Percentiles rank a stretch among this genome's conserved stretches.
Conservation (phyloP, 2,113 vertebrate genomes). For the Colistium nudipinnis region DNA sequence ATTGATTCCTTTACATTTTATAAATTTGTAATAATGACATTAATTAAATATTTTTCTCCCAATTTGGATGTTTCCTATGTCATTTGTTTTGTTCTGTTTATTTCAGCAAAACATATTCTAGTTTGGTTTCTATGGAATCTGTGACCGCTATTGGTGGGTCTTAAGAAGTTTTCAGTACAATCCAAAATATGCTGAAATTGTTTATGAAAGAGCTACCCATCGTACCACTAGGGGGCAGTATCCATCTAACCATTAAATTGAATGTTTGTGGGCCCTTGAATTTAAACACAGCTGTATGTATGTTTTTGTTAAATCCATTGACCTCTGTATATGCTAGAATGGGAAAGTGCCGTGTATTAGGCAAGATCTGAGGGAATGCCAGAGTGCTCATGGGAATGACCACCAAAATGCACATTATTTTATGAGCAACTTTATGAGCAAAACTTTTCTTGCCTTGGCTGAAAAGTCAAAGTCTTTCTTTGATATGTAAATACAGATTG, state of each 20-base stretch:
- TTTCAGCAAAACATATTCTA: no score
- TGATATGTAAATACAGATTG: background rate
- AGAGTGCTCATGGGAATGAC: conserved; percentile 59
- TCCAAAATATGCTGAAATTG: no score
- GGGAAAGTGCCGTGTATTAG: conserved; percentile 44
- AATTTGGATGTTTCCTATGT: conserved; percentile 30
- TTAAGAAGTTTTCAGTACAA: no score
- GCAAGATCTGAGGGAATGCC: conserved; percentile 75
- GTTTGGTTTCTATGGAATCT: no score
- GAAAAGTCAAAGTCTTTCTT: background rate
- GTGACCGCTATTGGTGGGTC: no score
- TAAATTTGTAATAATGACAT: conserved; percentile 75
- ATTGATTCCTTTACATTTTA: conserved; percentile 71
- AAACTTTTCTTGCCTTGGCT: no score
- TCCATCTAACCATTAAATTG: background rate
- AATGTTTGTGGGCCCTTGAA: conserved; percentile 13
- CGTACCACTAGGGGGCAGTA: conserved; percentile 56
- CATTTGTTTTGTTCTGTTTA: background rate
- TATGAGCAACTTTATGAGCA: conserved; percentile 26
- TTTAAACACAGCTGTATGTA: conserved; percentile 53
- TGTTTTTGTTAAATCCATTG: conserved; percentile 71
- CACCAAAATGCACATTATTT: conserved; percentile 47
- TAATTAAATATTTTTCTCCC: conserved; percentile 80
- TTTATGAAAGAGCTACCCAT: background rate
- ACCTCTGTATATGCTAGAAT: conserved; percentile 43